Percentiles rank a stretch among this genome's conserved stretches.
Evolutionary conservation across 2,888 invertebrate species (phyloP).

Genomic region (Priocnemis perturbator): DNA sequence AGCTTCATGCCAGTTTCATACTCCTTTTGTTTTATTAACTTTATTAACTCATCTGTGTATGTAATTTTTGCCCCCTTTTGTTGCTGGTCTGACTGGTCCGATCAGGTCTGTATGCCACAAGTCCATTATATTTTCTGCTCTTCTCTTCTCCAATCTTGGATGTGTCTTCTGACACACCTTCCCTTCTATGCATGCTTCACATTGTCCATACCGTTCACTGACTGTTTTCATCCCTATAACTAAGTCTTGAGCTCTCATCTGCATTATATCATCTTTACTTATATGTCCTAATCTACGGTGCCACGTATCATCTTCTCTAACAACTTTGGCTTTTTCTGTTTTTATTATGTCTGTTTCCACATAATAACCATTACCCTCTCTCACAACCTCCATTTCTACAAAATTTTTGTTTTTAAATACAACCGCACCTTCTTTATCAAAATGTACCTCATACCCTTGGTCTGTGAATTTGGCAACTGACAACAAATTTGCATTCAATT

Average conservation of each 20-base stretch:
- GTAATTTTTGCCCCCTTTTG: constrained; percentile 1
- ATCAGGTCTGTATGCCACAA: constrained; percentile 19
- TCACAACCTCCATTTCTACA: no score
- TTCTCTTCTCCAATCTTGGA: constrained; percentile 2
- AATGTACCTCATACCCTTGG: no score
- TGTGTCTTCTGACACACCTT: constrained; percentile 5
- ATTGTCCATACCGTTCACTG: not conserved
- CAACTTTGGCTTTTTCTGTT: no score
- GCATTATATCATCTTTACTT: no score
- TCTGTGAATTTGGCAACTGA: not conserved
- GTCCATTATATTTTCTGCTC: not conserved
- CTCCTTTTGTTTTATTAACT: constrained; percentile 10
- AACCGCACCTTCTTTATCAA: no score
- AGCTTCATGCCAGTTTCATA: constrained; percentile 4
- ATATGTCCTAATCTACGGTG: no score
- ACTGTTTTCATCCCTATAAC: constrained; percentile 1
- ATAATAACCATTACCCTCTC: no score
- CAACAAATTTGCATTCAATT: constrained; percentile 24
- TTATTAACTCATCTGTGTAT: constrained; percentile 14
- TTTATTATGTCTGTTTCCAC: no score
- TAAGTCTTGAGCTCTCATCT: no score
- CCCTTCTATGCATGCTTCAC: constrained; percentile 16
- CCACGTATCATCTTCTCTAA: no score
- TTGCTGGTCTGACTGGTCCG: constrained; percentile 16
- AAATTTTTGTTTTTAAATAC: no score